These are phyloP conservation scores for Helostoma temminkii DNA, from an alignment of 2,797 vertebrate genomes.

Conservation along the genomic window DNA sequence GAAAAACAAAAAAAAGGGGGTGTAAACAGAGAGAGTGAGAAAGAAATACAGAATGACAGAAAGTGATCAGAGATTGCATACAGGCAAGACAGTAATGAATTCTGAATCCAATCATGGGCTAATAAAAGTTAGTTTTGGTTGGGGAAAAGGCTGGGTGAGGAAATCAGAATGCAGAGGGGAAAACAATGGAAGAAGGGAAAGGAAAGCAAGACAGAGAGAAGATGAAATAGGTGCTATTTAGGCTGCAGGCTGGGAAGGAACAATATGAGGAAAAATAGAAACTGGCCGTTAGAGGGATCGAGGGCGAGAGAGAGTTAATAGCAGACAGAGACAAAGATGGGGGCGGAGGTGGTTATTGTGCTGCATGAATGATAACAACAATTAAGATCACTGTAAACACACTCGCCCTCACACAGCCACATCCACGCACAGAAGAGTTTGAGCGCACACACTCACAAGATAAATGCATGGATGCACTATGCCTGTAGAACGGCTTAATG, in stretches of 20 bases:
- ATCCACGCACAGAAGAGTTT: constrained; percentile 23
- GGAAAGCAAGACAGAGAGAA: constrained; percentile 62
- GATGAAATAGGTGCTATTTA: constrained; percentile 80
- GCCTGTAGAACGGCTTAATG: constrained; percentile 62
- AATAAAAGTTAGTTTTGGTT: constrained; percentile 72
- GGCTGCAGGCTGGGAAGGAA: constrained; percentile 78
- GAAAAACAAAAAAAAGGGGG: constrained; percentile 18
- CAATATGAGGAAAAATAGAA: constrained; percentile 76
- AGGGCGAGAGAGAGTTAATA: constrained; percentile 59
- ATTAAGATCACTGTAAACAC: constrained; percentile 82
- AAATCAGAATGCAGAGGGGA: constrained; percentile 35
- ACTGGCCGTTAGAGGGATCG: constrained; percentile 65
- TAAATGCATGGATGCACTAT: constrained; percentile 39
- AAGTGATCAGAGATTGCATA: constrained; percentile 57
- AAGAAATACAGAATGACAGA: constrained; percentile 29
- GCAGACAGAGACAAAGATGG: constrained; percentile 74
- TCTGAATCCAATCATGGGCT: constrained; percentile 68
- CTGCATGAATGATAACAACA: constrained; percentile 83
- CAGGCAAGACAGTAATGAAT: constrained; percentile 63
- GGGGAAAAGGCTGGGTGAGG: constrained; percentile 60
- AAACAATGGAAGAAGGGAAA: constrained; percentile 47
- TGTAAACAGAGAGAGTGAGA: constrained; percentile 23
- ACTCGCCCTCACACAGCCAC: constrained; percentile 56
- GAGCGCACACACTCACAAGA: constrained; percentile 41
- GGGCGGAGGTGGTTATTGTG: constrained; percentile 76